Percentiles rank a stretch among this genome's conserved stretches.
Conservation (phyloP, 2,888 invertebrate genomes). For the Eustalomyia histrio region DNA sequence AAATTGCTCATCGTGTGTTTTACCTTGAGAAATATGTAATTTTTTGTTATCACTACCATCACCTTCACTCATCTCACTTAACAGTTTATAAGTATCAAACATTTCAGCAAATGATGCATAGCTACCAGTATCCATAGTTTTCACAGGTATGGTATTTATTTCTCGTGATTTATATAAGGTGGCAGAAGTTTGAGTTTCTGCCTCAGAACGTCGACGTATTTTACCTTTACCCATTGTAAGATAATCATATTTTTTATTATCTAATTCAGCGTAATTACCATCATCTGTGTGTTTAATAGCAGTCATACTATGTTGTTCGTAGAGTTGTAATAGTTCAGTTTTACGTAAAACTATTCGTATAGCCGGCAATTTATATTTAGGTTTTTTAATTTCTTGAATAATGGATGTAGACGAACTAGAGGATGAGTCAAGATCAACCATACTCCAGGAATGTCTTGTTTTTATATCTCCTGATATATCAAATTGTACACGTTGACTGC, state of each 20-base stretch:
- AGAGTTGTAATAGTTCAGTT: constrained; percentile 83
- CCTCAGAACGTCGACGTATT: constrained; percentile 84
- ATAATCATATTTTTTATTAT: constrained; percentile 85
- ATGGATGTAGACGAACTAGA: constrained; percentile 36
- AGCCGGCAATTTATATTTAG: constrained; percentile 73
- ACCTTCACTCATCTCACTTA: constrained; percentile 65
- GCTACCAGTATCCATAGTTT: constrained; percentile 81
- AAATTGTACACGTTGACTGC: constrained; percentile 60
- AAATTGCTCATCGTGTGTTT: constrained; percentile 60
- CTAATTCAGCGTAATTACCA: constrained; percentile 81
- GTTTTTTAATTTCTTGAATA: background rate
- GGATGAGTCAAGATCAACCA: background rate
- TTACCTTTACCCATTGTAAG: constrained; percentile 85
- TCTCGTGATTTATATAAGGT: constrained; percentile 84
- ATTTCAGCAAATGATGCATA: constrained; percentile 89
- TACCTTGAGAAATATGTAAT: constrained; percentile 64
- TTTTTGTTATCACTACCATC: constrained; percentile 61
- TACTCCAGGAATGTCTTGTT: constrained; percentile 4
- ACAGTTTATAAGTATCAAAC: constrained; percentile 83
- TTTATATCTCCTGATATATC: constrained; percentile 44
- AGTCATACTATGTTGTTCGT: constrained; percentile 83
- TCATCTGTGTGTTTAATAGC: constrained; percentile 83
- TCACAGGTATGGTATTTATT: constrained; percentile 81
- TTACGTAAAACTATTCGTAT: constrained; percentile 84
- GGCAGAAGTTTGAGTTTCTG: constrained; percentile 85